Evolutionary conservation across 1,140 invertebrate genomes (phyloP).

Genomic region (Muscidifurax raptorellus): DNA sequence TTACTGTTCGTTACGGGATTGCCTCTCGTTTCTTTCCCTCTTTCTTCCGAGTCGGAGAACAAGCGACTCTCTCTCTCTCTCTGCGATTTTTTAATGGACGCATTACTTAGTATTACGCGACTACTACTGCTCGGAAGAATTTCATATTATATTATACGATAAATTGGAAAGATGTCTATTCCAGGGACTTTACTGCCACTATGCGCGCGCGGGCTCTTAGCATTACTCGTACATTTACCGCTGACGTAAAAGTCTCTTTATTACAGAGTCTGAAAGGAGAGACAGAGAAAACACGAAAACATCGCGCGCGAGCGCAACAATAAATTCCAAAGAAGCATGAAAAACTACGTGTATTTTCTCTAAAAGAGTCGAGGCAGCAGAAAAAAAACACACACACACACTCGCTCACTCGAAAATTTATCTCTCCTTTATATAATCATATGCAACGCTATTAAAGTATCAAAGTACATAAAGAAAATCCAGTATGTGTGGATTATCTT

Average conservation of each 20-base stretch:
- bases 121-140: neutral
- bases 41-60: neutral
- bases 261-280: slow-evolving; percentile 3
- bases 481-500: slow-evolving; percentile 41
- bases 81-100: neutral
- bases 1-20: neutral
- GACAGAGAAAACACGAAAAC: neutral
- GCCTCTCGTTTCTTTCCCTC: neutral
- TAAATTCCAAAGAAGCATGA: slow-evolving; percentile 6
- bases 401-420: slow-evolving; percentile 26
- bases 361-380: neutral
- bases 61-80: neutral
- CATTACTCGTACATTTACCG: neutral
- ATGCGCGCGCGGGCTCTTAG: neutral
- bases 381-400: neutral
- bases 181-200: neutral
- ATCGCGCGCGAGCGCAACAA: neutral
- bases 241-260: neutral
- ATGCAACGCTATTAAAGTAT: slow-evolving; percentile 48
- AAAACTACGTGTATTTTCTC: neutral
- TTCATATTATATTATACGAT: neutral
- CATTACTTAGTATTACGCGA: neutral
- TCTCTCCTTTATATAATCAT: slow-evolving; percentile 45
- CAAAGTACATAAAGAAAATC: slow-evolving; percentile 51
- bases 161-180: slow-evolving; percentile 2